Conservation (phyloP, 2,113 vertebrate genomes). For the Zingel zingel region DNA sequence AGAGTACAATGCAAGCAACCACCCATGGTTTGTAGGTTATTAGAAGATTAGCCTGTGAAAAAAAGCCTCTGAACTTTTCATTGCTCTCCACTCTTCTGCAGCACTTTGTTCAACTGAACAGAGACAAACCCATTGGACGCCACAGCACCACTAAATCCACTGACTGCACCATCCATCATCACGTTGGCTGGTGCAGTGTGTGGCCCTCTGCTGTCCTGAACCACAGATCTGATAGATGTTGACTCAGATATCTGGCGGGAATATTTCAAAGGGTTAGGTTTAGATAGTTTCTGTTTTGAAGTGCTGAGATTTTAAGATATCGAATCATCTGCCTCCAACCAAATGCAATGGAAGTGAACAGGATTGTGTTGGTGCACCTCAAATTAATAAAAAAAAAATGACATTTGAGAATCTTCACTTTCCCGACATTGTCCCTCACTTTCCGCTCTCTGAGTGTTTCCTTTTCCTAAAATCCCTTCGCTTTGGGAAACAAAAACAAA, state of each 20-base stretch:
- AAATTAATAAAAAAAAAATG: neutral
- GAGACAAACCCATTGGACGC: conserved; percentile 14
- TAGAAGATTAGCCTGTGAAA: conserved; percentile 39
- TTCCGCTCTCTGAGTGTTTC: no score
- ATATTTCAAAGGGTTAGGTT: neutral
- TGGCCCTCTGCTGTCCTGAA: neutral
- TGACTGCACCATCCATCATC: conserved; percentile 46
- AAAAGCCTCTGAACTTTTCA: conserved; percentile 28
- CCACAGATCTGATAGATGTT: neutral
- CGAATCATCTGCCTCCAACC: neutral
- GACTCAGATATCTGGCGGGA: neutral
- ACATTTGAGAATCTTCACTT: neutral
- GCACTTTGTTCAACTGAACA: conserved; percentile 42
- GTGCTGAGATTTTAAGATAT: neutral
- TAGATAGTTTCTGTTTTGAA: neutral
- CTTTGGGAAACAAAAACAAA: no score
- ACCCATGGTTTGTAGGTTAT: conserved; percentile 23
- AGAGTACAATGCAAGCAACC: neutral
- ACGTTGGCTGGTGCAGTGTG: neutral
- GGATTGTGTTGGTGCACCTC: neutral
- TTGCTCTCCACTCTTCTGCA: conserved; percentile 45
- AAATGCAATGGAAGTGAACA: neutral
- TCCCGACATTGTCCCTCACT: neutral
- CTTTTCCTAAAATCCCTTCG: no score
- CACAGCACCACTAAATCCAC: conserved; percentile 24